Evolutionary conservation across 2,888 invertebrate genomes (phyloP).

Genomic region (Conistra vaccinii): DNA sequence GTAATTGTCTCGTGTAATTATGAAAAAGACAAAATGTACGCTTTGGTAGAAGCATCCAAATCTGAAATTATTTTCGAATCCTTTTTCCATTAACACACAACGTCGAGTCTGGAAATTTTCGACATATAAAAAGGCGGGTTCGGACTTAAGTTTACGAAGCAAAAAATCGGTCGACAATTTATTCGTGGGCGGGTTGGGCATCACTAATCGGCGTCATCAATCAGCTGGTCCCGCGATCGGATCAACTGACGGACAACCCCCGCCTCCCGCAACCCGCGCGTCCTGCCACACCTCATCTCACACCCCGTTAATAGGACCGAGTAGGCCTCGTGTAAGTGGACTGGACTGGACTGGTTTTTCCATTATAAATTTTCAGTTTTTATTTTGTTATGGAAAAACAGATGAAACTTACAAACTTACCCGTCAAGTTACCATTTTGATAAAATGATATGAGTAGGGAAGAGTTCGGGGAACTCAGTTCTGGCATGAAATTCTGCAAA

Average conservation of each 20-base stretch:
- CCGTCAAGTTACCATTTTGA: not conserved
- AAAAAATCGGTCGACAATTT: slow-evolving; percentile 89
- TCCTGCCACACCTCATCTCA: slow-evolving; percentile 68
- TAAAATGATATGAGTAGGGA: not conserved
- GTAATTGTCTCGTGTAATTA: not conserved
- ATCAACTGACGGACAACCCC: slow-evolving; percentile 85
- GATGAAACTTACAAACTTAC: not conserved
- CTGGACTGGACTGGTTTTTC: slow-evolving; percentile 45
- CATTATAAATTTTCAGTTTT: slow-evolving; percentile 36
- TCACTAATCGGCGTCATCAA: slow-evolving; percentile 91
- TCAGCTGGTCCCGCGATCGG: slow-evolving; percentile 87
- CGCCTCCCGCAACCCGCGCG: slow-evolving; percentile 59
- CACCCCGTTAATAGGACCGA: slow-evolving; percentile 66
- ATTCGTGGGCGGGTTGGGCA: slow-evolving; percentile 88
- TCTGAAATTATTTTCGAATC: slow-evolving; percentile 53
- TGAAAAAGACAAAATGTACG: not conserved
- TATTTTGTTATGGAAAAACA: not conserved
- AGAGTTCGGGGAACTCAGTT: not conserved
- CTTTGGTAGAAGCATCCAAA: not conserved
- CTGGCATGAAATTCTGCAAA: not conserved
- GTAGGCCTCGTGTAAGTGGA: slow-evolving; percentile 52
- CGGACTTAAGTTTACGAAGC: slow-evolving; percentile 81
- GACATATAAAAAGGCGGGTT: slow-evolving; percentile 77
- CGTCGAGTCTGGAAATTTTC: slow-evolving; percentile 47
- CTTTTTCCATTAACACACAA: slow-evolving; percentile 60